Evolutionary conservation across 1,140 invertebrate species (phyloP).

Genomic region (Drosophila fuyamai): DNA sequence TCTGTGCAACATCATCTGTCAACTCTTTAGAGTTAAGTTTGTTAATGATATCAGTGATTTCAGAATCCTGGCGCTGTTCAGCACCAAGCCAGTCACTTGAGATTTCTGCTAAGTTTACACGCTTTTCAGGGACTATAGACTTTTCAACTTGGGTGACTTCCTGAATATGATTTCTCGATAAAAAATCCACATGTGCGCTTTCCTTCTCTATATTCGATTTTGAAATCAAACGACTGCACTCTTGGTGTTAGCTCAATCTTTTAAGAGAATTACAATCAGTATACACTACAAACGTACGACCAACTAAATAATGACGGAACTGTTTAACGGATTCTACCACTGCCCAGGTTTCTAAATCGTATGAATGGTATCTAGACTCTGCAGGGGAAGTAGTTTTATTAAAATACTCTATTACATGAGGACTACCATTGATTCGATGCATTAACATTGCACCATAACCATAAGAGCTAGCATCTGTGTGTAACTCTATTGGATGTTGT

Average conservation of each 20-base stretch:
- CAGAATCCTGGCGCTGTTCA: conserved; percentile 14
- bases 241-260: conserved; percentile 9
- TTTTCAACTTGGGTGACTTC: conserved; percentile 1
- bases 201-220: conserved; percentile 12
- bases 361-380: neutral
- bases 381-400: neutral
- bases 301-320: conserved; percentile 10
- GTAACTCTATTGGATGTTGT: too few relatives aligned
- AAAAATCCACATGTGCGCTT: conserved; percentile 20
- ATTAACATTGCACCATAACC: neutral
- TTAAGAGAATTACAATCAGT: conserved; percentile 14
- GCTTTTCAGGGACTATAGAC: neutral
- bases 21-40: conserved; percentile 17
- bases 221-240: conserved; percentile 7
- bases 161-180: conserved; percentile 6
- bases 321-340: too few relatives aligned
- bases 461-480: neutral
- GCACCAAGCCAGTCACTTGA: conserved; percentile 15
- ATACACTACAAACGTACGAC: conserved; percentile 2
- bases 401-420: conserved; percentile 1
- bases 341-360: too few relatives aligned
- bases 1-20: conserved; percentile 18
- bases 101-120: neutral
- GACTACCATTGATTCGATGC: neutral
- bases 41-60: conserved; percentile 2